A percentile compares a stretch with the other conserved stretches of the same genome.
Evolutionary conservation across 2,113 vertebrate species (phyloP).

Genomic region (Helogale parvula): DNA sequence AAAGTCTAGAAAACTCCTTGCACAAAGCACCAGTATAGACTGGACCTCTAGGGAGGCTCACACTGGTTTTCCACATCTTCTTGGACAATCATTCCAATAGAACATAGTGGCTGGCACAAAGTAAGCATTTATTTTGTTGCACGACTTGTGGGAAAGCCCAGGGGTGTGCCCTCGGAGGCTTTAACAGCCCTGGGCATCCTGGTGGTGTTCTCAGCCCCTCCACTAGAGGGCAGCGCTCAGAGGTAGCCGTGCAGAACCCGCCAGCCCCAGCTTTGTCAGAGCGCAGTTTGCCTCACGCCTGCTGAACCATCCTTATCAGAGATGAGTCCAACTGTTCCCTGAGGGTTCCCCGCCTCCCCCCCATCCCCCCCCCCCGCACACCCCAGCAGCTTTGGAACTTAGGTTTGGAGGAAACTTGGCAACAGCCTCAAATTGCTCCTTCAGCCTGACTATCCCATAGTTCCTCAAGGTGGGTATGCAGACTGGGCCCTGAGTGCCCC

Average conservation of each 20-base stretch:
- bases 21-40: not conserved
- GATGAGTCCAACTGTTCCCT: not conserved
- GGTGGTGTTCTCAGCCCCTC: not conserved
- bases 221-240: conserved; percentile 43
- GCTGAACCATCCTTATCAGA: not conserved
- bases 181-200: not conserved
- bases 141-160: not conserved
- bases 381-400: not conserved
- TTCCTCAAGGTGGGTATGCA: not conserved
- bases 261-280: not conserved
- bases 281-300: not conserved
- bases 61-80: not conserved
- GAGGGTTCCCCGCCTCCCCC: not conserved
- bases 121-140: not conserved
- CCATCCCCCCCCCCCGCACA: no score
- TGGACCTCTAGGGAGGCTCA: not conserved
- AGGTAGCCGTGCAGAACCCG: not conserved
- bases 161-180: not conserved
- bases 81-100: not conserved
- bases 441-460: not conserved
- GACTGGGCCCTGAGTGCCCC: not conserved
- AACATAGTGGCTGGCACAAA: not conserved
- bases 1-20: not conserved
- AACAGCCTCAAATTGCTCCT: not conserved
- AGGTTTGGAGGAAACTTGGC: not conserved